Evolutionary conservation across 2,888 invertebrate genomes (phyloP).

Genomic region (Chymomyza amoena): DNA sequence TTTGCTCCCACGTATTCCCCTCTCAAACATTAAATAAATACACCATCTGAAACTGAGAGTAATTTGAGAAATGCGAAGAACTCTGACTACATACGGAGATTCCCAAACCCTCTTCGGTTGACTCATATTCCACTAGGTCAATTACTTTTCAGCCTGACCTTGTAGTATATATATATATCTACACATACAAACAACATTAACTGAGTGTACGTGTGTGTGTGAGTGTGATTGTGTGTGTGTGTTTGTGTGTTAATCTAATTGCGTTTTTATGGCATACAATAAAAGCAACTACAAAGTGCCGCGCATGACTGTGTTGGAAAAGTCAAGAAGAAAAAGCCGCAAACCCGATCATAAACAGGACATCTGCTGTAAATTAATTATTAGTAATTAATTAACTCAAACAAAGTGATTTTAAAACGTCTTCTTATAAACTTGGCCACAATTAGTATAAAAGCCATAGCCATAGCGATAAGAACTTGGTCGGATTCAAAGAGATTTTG

Average conservation of each 20-base stretch:
- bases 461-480: neutral
- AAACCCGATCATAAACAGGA: neutral
- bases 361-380: conserved; percentile 46
- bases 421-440: conserved; percentile 4
- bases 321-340: neutral
- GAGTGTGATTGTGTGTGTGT: neutral
- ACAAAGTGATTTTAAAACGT: conserved; percentile 27
- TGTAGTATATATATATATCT: neutral
- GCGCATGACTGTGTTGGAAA: neutral
- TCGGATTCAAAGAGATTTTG: neutral
- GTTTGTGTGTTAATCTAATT: conserved; percentile 49
- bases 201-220: neutral
- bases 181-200: no score
- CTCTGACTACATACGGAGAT: no score
- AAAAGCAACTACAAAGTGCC: conserved; percentile 36
- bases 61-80: no score
- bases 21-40: no score
- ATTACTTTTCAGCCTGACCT: neutral
- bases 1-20: no score
- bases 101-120: no score
- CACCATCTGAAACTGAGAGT: no score
- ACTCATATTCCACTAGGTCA: neutral
- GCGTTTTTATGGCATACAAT: conserved; percentile 52
- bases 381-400: conserved; percentile 48
- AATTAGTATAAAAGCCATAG: neutral